Evolutionary conservation across 2,888 invertebrate genomes (phyloP), one percentile per base, ranked within the genome.

Genomic region (Palloptera scutellata): DNA sequence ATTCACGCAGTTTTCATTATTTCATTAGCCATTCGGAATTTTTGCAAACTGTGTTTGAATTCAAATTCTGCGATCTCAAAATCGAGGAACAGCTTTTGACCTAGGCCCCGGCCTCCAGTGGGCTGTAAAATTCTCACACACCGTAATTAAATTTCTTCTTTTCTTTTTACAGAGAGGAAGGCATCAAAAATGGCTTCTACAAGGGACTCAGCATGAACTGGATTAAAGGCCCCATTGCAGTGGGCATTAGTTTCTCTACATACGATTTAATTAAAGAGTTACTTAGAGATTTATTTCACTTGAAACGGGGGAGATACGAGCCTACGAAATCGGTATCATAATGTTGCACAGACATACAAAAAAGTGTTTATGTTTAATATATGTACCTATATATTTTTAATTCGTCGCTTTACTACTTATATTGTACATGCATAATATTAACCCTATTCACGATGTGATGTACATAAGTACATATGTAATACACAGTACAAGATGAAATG

Each of bases 171-270:
- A 95, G 94, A 66, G 90, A 91, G 74, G 98, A 99, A 85, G 98
- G 99, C 42, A 82, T 95, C 40, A 89, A 89, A 82, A 88, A 90
- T 61, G 98, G 98, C 0, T 92, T 98, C 83, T 99, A 95, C 88
- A 99, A 99, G 86, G 99, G 99, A 0, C 89, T 99, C n/a, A 96
- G 95, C 77, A 96, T 99, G 96, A 99, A 99, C 86, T 99, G 98
- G 97, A 92, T 99, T 63, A 95, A 95, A 83, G 95, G 95, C 0
- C 95, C 95, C 9, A 91, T 94, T 62, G 93, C 94, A 0, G 94
- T 94, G 11, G 98, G 98, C 67, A 96, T 98, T 78, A 97, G 97
- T 78, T 99, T 98, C 86, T 94, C 96, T 4, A 94, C 95, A 0
- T 97, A 97, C 85, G 98, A 99, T 85, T 87, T 88, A 54, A 89